Evolutionary conservation across 1,140 invertebrate species (phyloP), one percentile per base, ranked within the genome.

Genomic region (Pseudobourletiella spinata): DNA sequence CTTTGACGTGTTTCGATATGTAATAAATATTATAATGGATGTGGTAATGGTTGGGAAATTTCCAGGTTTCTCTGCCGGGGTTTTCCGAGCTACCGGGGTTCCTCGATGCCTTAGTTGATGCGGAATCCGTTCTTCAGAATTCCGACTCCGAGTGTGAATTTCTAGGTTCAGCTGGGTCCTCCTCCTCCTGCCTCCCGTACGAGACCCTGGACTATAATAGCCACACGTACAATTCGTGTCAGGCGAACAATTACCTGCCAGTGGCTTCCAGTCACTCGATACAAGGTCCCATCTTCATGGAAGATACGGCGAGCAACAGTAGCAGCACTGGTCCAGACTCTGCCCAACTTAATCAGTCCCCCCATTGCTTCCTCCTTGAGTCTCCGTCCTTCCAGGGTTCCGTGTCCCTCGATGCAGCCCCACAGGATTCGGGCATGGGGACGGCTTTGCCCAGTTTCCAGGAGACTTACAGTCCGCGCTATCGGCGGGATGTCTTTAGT

Each of bases 371-470:
- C 35, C 64, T 66, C 25, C 57, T 63, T n/a, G 65, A 64, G n/a
- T 66, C 68, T 8, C 26, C 67, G 3, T 69, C 65, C 6, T 57
- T 67, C 32, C 44, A 63, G 48, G 65, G 61, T 14, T 67, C 69
- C 42, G 44, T 64, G 24, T 64, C 71, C 3, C 52, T 69, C 25
- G 65, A 67, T 24, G 62, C 70, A n/a, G 62, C 60, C 68, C 58
- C 61, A 68, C n/a, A n/a, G n/a, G 70, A 72, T 69, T 71, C 51
- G 4, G 71, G 61, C 68, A 32, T 55, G 11, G 80, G 79, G 59
- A 83, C 84, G 44, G 83, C 86, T 30, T 75, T 90, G 61, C 87
- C 87, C 51, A 89, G 86, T 77, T 91, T 89, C 76, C 86, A 89
- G 78, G 88, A 90, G 75, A 90, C 86, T 26, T 89, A 89, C 74